Evolutionary conservation across 2,797 vertebrate genomes (phyloP).

Genomic region (Syndactyla subalaris): DNA sequence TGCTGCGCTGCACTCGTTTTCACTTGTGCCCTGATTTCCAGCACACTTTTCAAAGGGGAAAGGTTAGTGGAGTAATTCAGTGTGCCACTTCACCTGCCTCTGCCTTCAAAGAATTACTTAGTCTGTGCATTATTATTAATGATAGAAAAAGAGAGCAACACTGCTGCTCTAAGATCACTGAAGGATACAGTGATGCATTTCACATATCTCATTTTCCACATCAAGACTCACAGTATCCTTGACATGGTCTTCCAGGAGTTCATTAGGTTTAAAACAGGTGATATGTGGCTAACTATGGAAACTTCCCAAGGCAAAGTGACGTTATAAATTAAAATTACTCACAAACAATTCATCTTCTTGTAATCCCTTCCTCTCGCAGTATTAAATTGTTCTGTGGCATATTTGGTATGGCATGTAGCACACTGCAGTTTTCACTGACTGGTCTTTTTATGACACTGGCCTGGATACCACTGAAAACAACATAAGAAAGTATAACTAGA

Average conservation of each 20-base stretch:
- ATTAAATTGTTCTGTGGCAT: not conserved
- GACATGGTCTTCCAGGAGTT: not conserved
- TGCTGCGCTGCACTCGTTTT: slow-evolving; percentile 32
- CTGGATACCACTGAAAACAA: not conserved
- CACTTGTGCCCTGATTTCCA: slow-evolving; percentile 11
- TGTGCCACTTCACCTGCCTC: slow-evolving; percentile 26
- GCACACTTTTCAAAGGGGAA: slow-evolving; percentile 20
- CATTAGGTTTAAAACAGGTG: slow-evolving; percentile 19
- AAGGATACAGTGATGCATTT: not conserved
- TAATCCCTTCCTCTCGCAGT: not conserved
- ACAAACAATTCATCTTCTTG: slow-evolving; percentile 12
- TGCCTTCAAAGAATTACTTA: not conserved
- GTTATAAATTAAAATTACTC: slow-evolving; percentile 45
- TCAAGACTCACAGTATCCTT: not conserved
- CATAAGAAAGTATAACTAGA: not conserved
- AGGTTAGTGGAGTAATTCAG: not conserved
- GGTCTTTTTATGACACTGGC: not conserved
- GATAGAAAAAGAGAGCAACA: not conserved
- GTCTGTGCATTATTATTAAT: not conserved
- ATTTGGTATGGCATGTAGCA: not conserved
- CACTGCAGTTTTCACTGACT: not conserved
- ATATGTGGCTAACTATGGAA: slow-evolving; percentile 5
- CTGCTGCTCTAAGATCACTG: not conserved
- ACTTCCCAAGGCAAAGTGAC: not conserved
- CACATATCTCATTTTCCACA: slow-evolving; percentile 8